phyloP scores from a whole-genome alignment of 92 coral and sea anemone genomes.

The Actinernus sp. region DNA sequence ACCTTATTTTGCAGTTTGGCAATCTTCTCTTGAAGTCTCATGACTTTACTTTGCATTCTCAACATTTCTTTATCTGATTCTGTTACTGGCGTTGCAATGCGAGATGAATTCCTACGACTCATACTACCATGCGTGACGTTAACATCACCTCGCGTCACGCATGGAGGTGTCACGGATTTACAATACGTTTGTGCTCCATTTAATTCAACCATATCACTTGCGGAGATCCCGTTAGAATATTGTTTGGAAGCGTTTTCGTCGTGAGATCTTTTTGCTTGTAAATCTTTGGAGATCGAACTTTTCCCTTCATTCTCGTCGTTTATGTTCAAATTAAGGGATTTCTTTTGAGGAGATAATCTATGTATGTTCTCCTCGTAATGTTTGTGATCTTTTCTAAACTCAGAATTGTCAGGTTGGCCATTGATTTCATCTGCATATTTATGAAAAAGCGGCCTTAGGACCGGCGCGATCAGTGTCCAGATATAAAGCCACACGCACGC shows the following conservation, averaged over 20 bases:
- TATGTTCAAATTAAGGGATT: slow-evolving; percentile 10
- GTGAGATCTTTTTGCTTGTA: neutral
- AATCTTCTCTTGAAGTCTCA: slow-evolving; percentile 89
- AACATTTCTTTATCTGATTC: slow-evolving; percentile 85
- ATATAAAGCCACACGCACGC: slow-evolving; percentile 81
- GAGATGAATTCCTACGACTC: slow-evolving; percentile 21
- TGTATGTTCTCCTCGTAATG: slow-evolving; percentile 7
- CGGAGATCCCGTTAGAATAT: too few relatives aligned
- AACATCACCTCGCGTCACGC: neutral
- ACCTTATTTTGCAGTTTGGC: slow-evolving; percentile 93
- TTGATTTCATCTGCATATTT: slow-evolving; percentile 14
- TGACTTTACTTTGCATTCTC: slow-evolving; percentile 83
- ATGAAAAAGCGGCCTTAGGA: slow-evolving; percentile 50
- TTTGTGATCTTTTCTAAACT: slow-evolving; percentile 1
- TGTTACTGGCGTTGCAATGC: slow-evolving; percentile 17
- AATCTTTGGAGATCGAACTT: too few relatives aligned
- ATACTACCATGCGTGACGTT: slow-evolving; percentile 39
- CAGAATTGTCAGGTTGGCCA: neutral
- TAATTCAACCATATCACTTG: too few relatives aligned
- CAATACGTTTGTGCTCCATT: too few relatives aligned
- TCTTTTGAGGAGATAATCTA: slow-evolving; percentile 20
- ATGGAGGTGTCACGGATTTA: neutral
- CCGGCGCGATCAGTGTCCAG: slow-evolving; percentile 79
- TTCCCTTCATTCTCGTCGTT: neutral
- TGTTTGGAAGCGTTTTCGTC: too few relatives aligned